These are phyloP conservation scores for Eubasilissa splendida DNA, from an alignment of 2,888 invertebrate genomes.

Conservation along the genomic window DNA sequence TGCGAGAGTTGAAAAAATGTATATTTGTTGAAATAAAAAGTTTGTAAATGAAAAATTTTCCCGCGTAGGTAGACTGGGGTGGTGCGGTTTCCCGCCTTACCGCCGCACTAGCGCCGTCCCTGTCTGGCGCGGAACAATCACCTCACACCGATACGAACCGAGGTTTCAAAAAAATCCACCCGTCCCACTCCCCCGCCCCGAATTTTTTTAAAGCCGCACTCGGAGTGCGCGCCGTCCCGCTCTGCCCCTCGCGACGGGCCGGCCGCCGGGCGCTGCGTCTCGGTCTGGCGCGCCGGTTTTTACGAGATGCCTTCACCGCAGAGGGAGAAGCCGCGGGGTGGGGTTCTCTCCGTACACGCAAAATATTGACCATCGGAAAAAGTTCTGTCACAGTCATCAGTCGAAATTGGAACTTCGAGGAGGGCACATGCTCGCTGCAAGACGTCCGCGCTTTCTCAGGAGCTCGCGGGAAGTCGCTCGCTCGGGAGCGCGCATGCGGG, in stretches of 20 bases:
- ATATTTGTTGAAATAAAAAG: conserved; percentile 12
- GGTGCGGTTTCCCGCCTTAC: conserved; percentile 47
- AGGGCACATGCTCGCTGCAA: conserved; percentile 51
- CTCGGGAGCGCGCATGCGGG: conserved; percentile 51
- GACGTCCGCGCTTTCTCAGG: conserved; percentile 41
- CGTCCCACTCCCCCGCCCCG: conserved; percentile 68
- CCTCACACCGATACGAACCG: conserved; percentile 71
- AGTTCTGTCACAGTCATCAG: conserved; percentile 75
- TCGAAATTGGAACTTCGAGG: conserved; percentile 69
- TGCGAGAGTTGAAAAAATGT: background rate
- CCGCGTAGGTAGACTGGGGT: conserved; percentile 28
- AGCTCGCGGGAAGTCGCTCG: conserved; percentile 46
- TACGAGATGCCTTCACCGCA: conserved; percentile 70
- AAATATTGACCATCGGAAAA: conserved; percentile 76
- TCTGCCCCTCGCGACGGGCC: conserved; percentile 64
- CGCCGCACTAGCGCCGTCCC: conserved; percentile 47
- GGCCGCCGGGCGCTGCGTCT: conserved; percentile 71
- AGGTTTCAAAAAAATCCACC: conserved; percentile 60
- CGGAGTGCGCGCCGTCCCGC: conserved; percentile 68
- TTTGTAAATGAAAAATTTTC: conserved; percentile 26
- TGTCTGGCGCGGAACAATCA: conserved; percentile 65
- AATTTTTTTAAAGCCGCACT: conserved; percentile 72
- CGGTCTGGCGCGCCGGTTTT: conserved; percentile 69
- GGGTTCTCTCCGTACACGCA: conserved; percentile 73
- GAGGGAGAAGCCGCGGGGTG: conserved; percentile 66